Percentiles rank a stretch among this genome's conserved stretches.
These are phyloP conservation scores for Synergus gifuensis DNA, from an alignment of 2,888 invertebrate species.

Conservation along the genomic window DNA sequence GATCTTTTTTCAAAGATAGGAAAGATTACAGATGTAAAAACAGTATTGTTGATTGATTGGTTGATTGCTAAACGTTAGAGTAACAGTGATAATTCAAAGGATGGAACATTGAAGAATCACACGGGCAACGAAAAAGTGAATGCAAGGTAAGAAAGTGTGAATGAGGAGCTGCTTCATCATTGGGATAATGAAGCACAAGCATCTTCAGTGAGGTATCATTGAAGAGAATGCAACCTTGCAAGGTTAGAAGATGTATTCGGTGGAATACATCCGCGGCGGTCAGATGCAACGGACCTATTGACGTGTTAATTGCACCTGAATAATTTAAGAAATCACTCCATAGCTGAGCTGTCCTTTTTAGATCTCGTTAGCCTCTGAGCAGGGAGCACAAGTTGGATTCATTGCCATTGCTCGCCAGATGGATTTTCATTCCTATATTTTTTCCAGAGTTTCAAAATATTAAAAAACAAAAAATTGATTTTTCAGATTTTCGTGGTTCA, in stretches of 20 bases:
- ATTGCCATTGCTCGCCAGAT: conserved; percentile 44
- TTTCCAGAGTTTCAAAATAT: neutral
- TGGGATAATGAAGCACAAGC: no score
- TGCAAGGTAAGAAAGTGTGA: neutral
- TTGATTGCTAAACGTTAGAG: no score
- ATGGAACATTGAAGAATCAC: no score
- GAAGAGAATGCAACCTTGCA: conserved; percentile 46
- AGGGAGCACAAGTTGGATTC: conserved; percentile 40
- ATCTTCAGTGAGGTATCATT: neutral
- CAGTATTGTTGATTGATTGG: no score
- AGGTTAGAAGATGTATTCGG: conserved; percentile 52
- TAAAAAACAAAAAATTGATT: neutral
- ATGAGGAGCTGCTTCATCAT: no score
- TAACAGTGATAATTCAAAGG: no score
- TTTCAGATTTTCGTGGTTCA: no score
- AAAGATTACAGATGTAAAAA: no score
- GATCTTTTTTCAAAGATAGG: neutral
- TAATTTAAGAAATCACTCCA: conserved; percentile 68
- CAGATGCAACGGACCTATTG: conserved; percentile 72
- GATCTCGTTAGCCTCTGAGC: conserved; percentile 67
- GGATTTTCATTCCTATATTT: conserved; percentile 28
- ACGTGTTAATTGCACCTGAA: conserved; percentile 74
- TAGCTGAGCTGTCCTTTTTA: conserved; percentile 68
- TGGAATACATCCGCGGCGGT: conserved; percentile 64
- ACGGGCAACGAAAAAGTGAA: neutral